Evolutionary conservation across 2,888 invertebrate species (phyloP), one percentile per base, ranked within the genome.

Genomic region (Rutpela maculata): DNA sequence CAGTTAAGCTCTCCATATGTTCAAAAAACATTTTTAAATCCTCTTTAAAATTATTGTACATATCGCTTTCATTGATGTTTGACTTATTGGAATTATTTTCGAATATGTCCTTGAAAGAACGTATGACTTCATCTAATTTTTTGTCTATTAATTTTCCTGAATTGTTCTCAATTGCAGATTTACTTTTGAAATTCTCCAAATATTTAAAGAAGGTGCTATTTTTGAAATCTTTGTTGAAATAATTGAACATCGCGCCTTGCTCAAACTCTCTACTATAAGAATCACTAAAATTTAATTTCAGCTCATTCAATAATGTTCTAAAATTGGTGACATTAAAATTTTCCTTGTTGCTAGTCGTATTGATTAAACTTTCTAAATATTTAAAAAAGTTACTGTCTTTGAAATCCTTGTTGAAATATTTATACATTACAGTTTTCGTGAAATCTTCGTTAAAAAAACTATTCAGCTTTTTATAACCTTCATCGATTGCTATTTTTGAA

Each of bases 181-280:
- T 15, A 65, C 9, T 15, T 56, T 22, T 67, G 7, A 67, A 55
- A 26, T 26, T 26, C 11, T 67, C 67, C 5, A 67, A 22, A 43
- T 74, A 67, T 59, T 72, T 72, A 55, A 63, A 72, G 22, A 74
- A 74, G 11, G 38, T 62, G 62, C 62, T 68, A 35, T 74, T 66
- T 18, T 11, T 57, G 7, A 74, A 74, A 26, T 62, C 74, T 1
- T 31, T 56, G 55, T 74, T 55, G 4, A 74, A 67, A 18, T 66
- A 67, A 31, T 35, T 50, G 38, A 18, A 55, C 74, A 74, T 60
- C 43, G 15, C 50, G 9, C 43, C 55, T 60, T 68, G 18, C 4
- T 17, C 62, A 31, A 68, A 62, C 7, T 62, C 35, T 6, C 31
- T 50, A 43, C 63, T 35, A 43, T 38, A 65, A n/a, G 6, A 6